Conservation (phyloP, 2,113 vertebrate species). For the Xiphorhynchus elegans region DNA sequence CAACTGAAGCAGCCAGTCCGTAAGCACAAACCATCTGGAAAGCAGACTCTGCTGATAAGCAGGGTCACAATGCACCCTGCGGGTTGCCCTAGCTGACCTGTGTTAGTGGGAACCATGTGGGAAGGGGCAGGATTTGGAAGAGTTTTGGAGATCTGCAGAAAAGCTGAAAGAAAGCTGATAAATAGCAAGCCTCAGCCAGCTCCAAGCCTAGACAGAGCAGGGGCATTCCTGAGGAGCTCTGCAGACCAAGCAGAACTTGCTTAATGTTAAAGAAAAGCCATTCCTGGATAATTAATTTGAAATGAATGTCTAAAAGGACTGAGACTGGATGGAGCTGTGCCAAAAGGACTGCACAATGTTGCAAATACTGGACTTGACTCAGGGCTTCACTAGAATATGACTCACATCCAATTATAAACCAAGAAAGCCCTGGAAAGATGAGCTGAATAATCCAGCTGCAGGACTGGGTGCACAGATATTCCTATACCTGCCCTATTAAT, state of each 20-base stretch:
- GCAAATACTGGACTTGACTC: slow-evolving; percentile 57
- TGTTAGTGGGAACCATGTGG: slow-evolving; percentile 6
- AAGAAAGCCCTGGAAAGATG: slow-evolving; percentile 34
- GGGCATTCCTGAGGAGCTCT: slow-evolving; percentile 18
- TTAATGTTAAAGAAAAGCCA: slow-evolving; percentile 41
- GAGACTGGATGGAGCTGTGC: slow-evolving; percentile 23
- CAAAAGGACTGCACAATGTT: slow-evolving; percentile 55
- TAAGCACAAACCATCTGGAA: background rate
- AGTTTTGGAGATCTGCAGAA: slow-evolving; percentile 8
- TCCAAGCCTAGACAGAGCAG: slow-evolving; percentile 16
- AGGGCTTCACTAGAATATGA: slow-evolving; percentile 46
- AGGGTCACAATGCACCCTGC: background rate
- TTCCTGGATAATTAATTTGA: slow-evolving; percentile 51
- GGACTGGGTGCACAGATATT: background rate
- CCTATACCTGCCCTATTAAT: background rate
- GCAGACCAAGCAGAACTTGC: slow-evolving; percentile 42
- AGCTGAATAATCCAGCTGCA: background rate
- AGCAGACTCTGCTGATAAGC: slow-evolving; percentile 17
- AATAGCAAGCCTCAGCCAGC: slow-evolving; percentile 11
- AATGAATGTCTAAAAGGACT: slow-evolving; percentile 29
- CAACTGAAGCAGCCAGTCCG: background rate
- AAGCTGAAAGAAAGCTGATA: slow-evolving; percentile 37
- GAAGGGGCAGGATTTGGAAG: slow-evolving; percentile 39
- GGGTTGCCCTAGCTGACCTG: background rate
- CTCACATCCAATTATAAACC: slow-evolving; percentile 26